Evolutionary conservation across 2,797 vertebrate genomes (phyloP).

Genomic region (Pelobates cultripes): DNA sequence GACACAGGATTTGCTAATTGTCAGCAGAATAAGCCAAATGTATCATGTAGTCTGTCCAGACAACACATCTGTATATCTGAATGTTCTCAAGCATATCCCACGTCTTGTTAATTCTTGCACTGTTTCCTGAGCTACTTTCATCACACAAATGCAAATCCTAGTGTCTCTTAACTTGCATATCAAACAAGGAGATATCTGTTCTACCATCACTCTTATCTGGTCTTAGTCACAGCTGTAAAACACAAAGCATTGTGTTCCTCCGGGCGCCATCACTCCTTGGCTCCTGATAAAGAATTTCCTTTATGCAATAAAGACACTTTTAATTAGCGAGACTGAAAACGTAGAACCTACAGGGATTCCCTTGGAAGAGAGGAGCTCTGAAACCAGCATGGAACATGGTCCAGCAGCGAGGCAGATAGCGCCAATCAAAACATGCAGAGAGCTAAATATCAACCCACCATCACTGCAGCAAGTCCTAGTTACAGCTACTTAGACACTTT

Average conservation of each 20-base stretch:
- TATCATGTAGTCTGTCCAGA: too few species aligned
- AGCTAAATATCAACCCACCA: neutral
- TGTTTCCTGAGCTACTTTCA: too few species aligned
- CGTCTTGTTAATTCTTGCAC: too few species aligned
- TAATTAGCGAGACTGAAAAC: neutral
- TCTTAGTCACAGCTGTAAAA: too few species aligned
- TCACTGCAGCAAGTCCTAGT: neutral
- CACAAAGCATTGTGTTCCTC: neutral
- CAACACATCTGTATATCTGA: too few species aligned
- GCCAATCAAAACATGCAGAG: neutral
- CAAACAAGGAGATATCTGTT: too few species aligned
- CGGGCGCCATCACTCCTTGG: neutral
- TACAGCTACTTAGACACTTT: neutral
- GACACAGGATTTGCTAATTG: too few species aligned
- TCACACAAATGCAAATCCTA: too few species aligned
- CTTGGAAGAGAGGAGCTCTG: neutral
- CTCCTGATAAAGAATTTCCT: neutral
- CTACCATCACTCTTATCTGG: too few species aligned
- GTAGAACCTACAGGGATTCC: neutral
- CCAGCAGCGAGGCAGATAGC: slow-evolving; percentile 1
- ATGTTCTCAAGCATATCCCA: too few species aligned
- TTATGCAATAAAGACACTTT: neutral
- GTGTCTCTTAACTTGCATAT: too few species aligned
- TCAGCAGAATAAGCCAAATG: too few species aligned
- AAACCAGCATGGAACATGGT: neutral